These are phyloP conservation scores for Sitobion miscanthi DNA, from an alignment of 1,140 invertebrate genomes.

Conservation along the genomic window DNA sequence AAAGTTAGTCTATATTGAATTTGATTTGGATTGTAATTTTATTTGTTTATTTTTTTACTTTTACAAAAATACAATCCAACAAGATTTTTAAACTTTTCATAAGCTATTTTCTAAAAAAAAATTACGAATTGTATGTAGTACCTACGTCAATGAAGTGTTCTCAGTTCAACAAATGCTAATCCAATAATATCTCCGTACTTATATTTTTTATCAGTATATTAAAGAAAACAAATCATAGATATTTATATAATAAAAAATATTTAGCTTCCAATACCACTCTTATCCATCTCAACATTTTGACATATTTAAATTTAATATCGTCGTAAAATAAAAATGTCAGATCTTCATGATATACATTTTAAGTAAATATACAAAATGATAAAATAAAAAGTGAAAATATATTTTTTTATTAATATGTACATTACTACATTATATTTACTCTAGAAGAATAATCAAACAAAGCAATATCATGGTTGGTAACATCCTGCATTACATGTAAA, in stretches of 20 bases:
- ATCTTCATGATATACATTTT: background rate
- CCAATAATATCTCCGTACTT: background rate
- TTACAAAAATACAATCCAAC: background rate
- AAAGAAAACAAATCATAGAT: background rate
- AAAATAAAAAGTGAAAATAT: background rate
- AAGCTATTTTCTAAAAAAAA: background rate
- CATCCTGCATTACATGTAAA: background rate
- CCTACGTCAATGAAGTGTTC: too few species aligned
- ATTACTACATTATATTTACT: background rate
- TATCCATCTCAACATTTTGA: background rate
- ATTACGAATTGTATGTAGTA: too few species aligned
- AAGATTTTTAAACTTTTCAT: background rate
- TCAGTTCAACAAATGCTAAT: background rate
- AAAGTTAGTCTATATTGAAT: background rate
- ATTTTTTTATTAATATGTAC: background rate
- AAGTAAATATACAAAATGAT: background rate
- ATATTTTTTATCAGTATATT: background rate
- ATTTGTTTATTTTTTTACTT: background rate
- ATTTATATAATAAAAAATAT: background rate
- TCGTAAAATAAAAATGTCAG: background rate
- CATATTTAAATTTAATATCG: background rate
- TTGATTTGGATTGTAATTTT: background rate
- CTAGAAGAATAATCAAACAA: background rate
- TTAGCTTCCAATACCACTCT: background rate
- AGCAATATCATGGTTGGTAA: background rate